Percentiles rank a stretch among this genome's conserved stretches.
These are phyloP conservation scores for Drosophila falleni DNA, from an alignment of 2,888 invertebrate species.

Conservation along the genomic window DNA sequence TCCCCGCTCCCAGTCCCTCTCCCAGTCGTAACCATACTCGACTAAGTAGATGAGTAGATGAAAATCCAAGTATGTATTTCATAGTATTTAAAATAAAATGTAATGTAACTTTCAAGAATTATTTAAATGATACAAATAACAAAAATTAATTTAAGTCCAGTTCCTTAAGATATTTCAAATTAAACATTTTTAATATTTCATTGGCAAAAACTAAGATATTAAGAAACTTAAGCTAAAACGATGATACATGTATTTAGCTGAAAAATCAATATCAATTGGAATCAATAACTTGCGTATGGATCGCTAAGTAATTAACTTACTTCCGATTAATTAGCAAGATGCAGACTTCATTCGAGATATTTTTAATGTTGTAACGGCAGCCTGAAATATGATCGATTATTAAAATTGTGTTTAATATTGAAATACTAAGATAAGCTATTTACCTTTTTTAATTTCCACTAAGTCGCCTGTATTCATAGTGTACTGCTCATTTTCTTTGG, in stretches of 20 bases:
- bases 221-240: background rate
- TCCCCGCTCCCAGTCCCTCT: too few relatives aligned
- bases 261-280: background rate
- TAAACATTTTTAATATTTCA: background rate
- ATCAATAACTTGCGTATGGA: background rate
- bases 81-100: too few relatives aligned
- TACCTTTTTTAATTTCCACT: conserved; percentile 65
- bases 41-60: too few relatives aligned
- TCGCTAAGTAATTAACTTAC: background rate
- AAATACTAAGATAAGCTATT: background rate
- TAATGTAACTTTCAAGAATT: too few relatives aligned
- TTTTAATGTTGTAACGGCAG: conserved; percentile 44
- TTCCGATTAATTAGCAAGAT: conserved; percentile 50
- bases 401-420: background rate
- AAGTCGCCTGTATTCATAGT: conserved; percentile 61
- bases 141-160: background rate
- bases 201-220: background rate
- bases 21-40: too few relatives aligned
- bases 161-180: background rate
- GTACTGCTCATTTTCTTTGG: conserved; percentile 22
- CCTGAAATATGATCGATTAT: conserved; percentile 33
- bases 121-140: background rate
- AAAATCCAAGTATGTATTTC: too few relatives aligned
- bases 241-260: conserved; percentile 5
- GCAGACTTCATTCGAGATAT: conserved; percentile 34